Base-by-base conservation (phyloP, 2,797 vertebrate genomes). In the Tapirus indicus region DNA sequence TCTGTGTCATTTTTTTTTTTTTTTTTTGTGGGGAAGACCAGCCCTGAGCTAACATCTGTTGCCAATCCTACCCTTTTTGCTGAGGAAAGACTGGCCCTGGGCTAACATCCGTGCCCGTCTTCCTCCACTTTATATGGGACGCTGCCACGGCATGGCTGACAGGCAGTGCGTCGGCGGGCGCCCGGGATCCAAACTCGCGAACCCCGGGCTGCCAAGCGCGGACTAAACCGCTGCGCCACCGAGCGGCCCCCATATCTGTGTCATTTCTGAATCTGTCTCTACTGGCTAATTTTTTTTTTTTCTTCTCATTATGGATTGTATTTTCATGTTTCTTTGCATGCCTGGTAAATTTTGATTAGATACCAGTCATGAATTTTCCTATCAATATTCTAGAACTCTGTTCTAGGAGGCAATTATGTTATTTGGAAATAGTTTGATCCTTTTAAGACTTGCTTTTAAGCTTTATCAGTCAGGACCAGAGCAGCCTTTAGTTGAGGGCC, bases 401-500 rank as follows among this genome's bases (percentile, higher is more conserved):
- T 79, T 66, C 56, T 77, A 18, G 41, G 44, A 72, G 23, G 5
- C 35, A 29, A 13, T 80, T 85, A 27, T 38, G 38, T 44, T 56
- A 82, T 75, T 86, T 64, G 21, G 21, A 86, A 64, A 90, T 47
- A 68, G 18, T 87, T 49, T 77, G 18, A 78, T 71, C 23, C 32
- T 74, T 83, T 88, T 23, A 93, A 95, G 77, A 78, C 18, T 56
- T 35, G 32, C 2, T 78, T 93, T 68, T 69, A 94, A 88, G 14
- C 6, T 83, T 91, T 74, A 69, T 56, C 49, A 60, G 21, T 78
- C 32, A 75, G 35, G 68, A 62, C 69, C 20, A 83, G 38, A 69
- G 69, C 71, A 71, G 2, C 8, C 18, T 60, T 52, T 27, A 80
- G 17, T 35, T 18, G 23, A 88, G 8, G 49, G 54, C 7, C 54